Conservation (phyloP, 2,888 invertebrate species). For the Pyrocoelia pectoralis region DNA sequence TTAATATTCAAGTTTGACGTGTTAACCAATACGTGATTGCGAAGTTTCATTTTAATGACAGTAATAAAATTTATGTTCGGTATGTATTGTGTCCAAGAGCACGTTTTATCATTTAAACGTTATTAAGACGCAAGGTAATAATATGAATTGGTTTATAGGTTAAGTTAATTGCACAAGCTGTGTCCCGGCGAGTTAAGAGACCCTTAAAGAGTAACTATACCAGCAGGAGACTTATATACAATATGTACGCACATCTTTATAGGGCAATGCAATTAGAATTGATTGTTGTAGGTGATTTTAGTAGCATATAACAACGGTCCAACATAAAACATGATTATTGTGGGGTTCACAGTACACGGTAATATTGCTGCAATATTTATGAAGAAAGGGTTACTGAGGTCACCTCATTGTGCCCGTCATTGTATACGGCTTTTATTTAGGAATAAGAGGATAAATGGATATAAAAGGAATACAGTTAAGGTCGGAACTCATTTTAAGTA, state of each 20-base stretch:
- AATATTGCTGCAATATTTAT: conserved; percentile 49
- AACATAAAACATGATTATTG: conserved; percentile 57
- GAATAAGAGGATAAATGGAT: conserved; percentile 37
- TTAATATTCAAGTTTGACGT: not conserved
- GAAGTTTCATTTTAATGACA: conserved; percentile 6
- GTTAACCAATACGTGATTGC: not conserved
- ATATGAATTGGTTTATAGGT: conserved; percentile 48
- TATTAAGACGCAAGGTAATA: conserved; percentile 35
- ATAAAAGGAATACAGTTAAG: conserved; percentile 9
- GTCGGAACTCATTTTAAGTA: conserved; percentile 7
- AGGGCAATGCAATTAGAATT: conserved; percentile 59
- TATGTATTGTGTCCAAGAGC: conserved; percentile 27
- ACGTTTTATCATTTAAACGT: conserved; percentile 33
- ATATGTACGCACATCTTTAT: conserved; percentile 54
- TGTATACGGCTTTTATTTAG: conserved; percentile 43
- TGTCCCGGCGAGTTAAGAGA: conserved; percentile 53
- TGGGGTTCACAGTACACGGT: conserved; percentile 44
- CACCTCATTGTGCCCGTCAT: conserved; percentile 42
- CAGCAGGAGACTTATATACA: conserved; percentile 55
- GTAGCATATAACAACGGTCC: conserved; percentile 54
- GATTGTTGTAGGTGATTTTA: conserved; percentile 60
- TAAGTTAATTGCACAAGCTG: conserved; percentile 53
- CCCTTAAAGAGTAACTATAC: conserved; percentile 54
- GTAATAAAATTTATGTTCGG: conserved; percentile 25
- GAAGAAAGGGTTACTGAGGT: conserved; percentile 49